phyloP scores from a whole-genome alignment of 2,113 vertebrate species.

The Nanorana parkeri region DNA sequence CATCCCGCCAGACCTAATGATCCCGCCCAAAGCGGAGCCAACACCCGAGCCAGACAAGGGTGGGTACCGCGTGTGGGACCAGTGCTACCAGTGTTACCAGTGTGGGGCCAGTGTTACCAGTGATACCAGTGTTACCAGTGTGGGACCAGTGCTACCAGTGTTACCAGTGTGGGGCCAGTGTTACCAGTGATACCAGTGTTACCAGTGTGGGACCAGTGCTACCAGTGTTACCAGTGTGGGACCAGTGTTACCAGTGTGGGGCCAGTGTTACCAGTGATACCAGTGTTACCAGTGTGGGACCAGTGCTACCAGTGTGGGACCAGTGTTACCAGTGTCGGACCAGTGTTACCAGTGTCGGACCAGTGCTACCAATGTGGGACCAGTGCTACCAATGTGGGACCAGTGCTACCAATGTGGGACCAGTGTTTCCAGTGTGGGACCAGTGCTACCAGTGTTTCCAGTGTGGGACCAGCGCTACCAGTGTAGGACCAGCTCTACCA shows the following conservation, averaged over 20 bases:
- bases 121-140: neutral
- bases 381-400: neutral
- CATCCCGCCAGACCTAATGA: slow-evolving; percentile 71
- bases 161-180: neutral
- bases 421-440: neutral
- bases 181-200: neutral
- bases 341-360: too few relatives aligned
- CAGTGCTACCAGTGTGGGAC: neutral
- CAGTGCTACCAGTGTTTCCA: too few relatives aligned
- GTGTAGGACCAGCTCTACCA: too few relatives aligned
- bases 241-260: neutral
- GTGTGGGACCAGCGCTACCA: neutral
- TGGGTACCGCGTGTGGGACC: slow-evolving; percentile 63
- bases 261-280: neutral
- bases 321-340: neutral
- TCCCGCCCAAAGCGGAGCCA: slow-evolving; percentile 72
- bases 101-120: neutral
- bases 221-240: too few relatives aligned
- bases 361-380: too few relatives aligned
- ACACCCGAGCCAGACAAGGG: slow-evolving; percentile 75
- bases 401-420: neutral
- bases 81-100: neutral
- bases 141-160: neutral
- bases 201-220: neutral
- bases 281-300: neutral